A percentile compares a stretch with the other conserved stretches of the same genome.
These are phyloP conservation scores for Desoria tigrina DNA, from an alignment of 2,888 invertebrate genomes.

Conservation along the genomic window DNA sequence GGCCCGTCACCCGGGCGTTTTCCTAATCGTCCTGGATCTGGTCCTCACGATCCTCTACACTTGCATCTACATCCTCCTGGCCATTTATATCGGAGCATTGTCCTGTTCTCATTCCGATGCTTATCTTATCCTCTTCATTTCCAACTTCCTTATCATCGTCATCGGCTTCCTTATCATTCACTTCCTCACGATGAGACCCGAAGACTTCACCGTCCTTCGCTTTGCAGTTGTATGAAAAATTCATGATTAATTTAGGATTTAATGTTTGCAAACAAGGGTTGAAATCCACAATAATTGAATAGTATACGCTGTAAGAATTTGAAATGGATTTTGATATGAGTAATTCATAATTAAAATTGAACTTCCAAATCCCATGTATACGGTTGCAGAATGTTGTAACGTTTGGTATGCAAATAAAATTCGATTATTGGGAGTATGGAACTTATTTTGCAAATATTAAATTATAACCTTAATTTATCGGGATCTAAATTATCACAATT, in stretches of 20 bases:
- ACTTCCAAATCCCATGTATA: too few relatives aligned
- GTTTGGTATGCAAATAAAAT: not conserved
- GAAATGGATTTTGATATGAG: too few relatives aligned
- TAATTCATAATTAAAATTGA: too few relatives aligned
- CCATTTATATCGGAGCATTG: constrained; percentile 20
- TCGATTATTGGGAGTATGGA: not conserved
- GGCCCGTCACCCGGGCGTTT: constrained; percentile 25
- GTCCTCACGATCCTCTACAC: not conserved
- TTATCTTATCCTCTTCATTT: constrained; percentile 14
- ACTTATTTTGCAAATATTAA: not conserved
- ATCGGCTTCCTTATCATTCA: constrained; percentile 26
- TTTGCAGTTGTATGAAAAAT: too few relatives aligned
- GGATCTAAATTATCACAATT: too few relatives aligned
- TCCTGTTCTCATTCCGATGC: constrained; percentile 15
- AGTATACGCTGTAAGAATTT: too few relatives aligned
- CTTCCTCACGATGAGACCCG: constrained; percentile 28
- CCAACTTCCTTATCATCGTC: constrained; percentile 17
- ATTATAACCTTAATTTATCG: not conserved
- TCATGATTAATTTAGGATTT: too few relatives aligned
- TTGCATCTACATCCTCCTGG: constrained; percentile 14
- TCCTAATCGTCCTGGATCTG: constrained; percentile 18
- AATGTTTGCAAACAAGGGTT: too few relatives aligned
- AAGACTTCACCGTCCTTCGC: not conserved
- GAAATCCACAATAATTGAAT: too few relatives aligned
- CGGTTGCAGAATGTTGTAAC: too few relatives aligned